phyloP scores from a whole-genome alignment of 1,140 invertebrate genomes.

The Zaprionus ghesquierei region DNA sequence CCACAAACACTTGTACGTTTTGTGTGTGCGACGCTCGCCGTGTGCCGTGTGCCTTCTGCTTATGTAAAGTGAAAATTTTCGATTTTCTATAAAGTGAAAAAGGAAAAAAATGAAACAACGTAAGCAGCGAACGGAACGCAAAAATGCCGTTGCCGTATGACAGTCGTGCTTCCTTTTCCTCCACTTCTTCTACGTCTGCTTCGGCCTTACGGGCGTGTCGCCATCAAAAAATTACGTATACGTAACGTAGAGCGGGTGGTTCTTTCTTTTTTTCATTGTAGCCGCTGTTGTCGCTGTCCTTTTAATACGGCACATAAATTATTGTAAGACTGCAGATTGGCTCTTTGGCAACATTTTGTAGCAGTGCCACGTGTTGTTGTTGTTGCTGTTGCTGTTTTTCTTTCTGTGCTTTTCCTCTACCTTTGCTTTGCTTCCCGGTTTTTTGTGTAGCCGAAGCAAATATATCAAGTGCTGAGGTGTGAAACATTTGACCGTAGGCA shows the following conservation, averaged over 20 bases:
- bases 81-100: slow-evolving; percentile 63
- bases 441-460: slow-evolving; percentile 31
- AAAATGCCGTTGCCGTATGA: slow-evolving; percentile 46
- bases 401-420: neutral
- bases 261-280: slow-evolving; percentile 27
- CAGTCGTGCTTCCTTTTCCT: neutral
- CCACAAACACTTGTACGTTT: slow-evolving; percentile 72
- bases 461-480: slow-evolving; percentile 68
- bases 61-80: slow-evolving; percentile 79
- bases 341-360: slow-evolving; percentile 74
- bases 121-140: slow-evolving; percentile 21
- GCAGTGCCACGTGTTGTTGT: neutral
- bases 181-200: neutral
- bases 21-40: slow-evolving; percentile 40
- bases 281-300: slow-evolving; percentile 73
- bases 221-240: slow-evolving; percentile 80
- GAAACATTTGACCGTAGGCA: slow-evolving; percentile 52
- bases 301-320: slow-evolving; percentile 80
- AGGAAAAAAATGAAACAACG: too few relatives aligned
- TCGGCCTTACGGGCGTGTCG: slow-evolving; percentile 42
- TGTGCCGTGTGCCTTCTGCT: slow-evolving; percentile 31
- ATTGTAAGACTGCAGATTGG: slow-evolving; percentile 77
- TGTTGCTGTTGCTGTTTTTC: neutral
- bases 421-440: neutral
- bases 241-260: slow-evolving; percentile 48